phyloP scores from a whole-genome alignment of 2,888 invertebrate genomes.

The Scaptomyza cyrtandrae region DNA sequence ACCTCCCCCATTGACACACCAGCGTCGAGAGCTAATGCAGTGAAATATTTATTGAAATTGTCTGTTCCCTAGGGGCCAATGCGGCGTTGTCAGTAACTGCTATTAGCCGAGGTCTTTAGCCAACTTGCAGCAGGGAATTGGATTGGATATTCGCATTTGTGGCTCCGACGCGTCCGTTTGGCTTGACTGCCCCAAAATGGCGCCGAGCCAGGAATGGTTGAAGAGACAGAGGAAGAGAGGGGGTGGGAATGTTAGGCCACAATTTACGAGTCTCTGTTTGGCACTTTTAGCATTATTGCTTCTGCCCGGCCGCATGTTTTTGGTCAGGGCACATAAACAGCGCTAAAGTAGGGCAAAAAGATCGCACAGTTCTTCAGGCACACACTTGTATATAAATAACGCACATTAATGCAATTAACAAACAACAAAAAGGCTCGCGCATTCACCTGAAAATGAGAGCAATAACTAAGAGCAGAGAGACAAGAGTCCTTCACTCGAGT shows the following conservation, averaged over 20 bases:
- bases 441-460: conserved; percentile 67
- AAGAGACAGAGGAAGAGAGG: conserved; percentile 2
- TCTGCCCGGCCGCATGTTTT: conserved; percentile 49
- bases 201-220: conserved; percentile 23
- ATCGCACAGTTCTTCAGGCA: conserved; percentile 52
- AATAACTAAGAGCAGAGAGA: background rate
- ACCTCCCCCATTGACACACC: conserved; percentile 15
- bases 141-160: conserved; percentile 43
- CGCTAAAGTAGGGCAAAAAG: conserved; percentile 46
- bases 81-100: conserved; percentile 66
- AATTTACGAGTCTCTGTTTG: conserved; percentile 78
- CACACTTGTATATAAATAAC: conserved; percentile 72
- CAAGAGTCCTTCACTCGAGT: conserved; percentile 53
- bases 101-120: conserved; percentile 69
- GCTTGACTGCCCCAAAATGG: conserved; percentile 37
- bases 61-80: conserved; percentile 79
- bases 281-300: conserved; percentile 77
- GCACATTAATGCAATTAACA: conserved; percentile 76
- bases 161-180: conserved; percentile 26
- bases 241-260: conserved; percentile 29
- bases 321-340: conserved; percentile 48
- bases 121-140: conserved; percentile 58
- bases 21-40: conserved; percentile 76
- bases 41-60: conserved; percentile 84
- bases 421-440: conserved; percentile 53